Base-by-base conservation (phyloP, 1,140 invertebrate species). In the Nylanderia fulva region DNA sequence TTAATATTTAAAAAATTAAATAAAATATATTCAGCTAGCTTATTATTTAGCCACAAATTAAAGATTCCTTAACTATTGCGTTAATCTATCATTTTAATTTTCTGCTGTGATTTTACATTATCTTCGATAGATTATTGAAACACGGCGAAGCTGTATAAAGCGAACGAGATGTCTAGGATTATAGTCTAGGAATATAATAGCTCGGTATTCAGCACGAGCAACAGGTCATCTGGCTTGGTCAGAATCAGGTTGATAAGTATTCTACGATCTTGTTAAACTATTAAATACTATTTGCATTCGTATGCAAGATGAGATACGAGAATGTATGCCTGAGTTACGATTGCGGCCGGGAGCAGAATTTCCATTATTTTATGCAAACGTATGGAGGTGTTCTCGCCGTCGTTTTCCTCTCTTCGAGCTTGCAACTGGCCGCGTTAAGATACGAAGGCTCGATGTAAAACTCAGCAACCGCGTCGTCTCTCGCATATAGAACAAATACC, bases 351-450 rank as follows among this genome's bases (percentile, higher is more conserved):
- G 79, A 84, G 83, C 80, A 86, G 86, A 85, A 90, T 86, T 88
- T 91, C 84, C 75, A 86, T 88, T 88, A 91, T 92, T 90, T 79
- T 48, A 87, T 75, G 85, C 29, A 29, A 86, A 79, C 68, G 45
- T 85, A 58, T 52, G 15, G 48, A n/a, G 42, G 24, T 15, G 36
- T 83, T 75, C 66, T 56, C 39, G 29, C 8, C 54, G 27, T 7
- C 60, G 69, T 84, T 36, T 64, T 66, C 79, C 36, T 33, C 36
- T 33, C 21, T 76, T 77, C 74, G 33, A 52, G 54, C 48, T 88
- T 80, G 84, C 86, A 69, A 60, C 84, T 56, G 83, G 39, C 54
- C 29, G 64, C 72, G 64, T 80, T 39, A n/a, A 39, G 61, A 39
- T 54, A 39, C 29, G 82, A 76, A 85, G 87, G 64, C 83, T 80